Evolutionary conservation across 92 coral and sea anemone species (phyloP).

Genomic region (Ricordea florida): DNA sequence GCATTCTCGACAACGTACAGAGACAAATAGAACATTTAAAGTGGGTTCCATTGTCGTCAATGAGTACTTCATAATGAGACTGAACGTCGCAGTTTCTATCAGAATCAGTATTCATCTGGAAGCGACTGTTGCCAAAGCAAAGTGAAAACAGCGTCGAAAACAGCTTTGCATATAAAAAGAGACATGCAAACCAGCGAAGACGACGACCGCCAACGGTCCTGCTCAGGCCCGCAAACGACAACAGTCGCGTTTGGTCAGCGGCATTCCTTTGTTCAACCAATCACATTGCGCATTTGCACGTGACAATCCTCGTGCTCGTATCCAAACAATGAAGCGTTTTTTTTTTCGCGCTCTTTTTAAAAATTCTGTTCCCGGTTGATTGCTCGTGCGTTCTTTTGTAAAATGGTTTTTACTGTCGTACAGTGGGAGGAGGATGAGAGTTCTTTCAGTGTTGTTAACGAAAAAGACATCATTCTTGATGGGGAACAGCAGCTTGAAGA

Average conservation of each 20-base stretch:
- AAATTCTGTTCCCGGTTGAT: neutral
- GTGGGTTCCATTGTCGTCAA: neutral
- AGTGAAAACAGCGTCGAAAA: too few species aligned
- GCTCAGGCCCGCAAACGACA: neutral
- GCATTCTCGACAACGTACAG: neutral
- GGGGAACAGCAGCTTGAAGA: too few species aligned
- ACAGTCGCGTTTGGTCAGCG: neutral
- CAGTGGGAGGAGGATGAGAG: neutral
- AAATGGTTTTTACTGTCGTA: neutral
- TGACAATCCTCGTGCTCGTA: too few species aligned
- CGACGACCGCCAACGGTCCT: too few species aligned
- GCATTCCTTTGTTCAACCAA: neutral
- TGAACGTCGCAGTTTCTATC: neutral
- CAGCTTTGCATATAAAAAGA: too few species aligned
- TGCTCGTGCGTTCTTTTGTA: neutral
- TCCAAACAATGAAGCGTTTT: too few species aligned
- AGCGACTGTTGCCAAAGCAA: neutral
- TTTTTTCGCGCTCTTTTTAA: neutral
- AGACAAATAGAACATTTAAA: neutral
- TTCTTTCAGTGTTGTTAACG: neutral
- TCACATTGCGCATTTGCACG: neutral
- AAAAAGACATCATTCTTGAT: too few species aligned
- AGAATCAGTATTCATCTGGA: neutral
- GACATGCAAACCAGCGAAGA: too few species aligned
- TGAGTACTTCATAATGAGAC: neutral